Conservation (phyloP, 2,888 invertebrate genomes). For the Corbicula japonica region DNA sequence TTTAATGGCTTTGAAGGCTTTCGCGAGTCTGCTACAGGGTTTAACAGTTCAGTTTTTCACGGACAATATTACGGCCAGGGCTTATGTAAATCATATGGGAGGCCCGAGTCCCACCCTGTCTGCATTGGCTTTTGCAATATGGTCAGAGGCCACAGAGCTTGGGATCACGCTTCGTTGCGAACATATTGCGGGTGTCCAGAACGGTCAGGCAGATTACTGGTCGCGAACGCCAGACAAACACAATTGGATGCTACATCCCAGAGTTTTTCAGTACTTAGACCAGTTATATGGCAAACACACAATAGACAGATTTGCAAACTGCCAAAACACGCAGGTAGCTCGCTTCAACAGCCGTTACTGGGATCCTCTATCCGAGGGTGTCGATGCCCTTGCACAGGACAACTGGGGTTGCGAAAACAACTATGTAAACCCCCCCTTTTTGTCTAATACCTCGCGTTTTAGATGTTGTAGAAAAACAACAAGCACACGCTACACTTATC, state of each 20-base stretch:
- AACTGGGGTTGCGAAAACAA: conserved; percentile 25
- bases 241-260: conserved; percentile 23
- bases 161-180: not conserved
- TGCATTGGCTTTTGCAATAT: conserved; percentile 24
- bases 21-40: too few relatives aligned
- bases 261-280: conserved; percentile 3
- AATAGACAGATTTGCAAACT: not conserved
- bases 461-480: conserved; percentile 1
- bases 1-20: too few relatives aligned
- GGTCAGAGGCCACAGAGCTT: conserved; percentile 20
- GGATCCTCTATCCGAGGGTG: conserved; percentile 12
- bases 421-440: conserved; percentile 36
- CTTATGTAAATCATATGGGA: too few relatives aligned
- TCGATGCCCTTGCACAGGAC: conserved; percentile 21
- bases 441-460: conserved; percentile 19
- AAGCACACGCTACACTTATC: too few relatives aligned
- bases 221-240: conserved; percentile 22
- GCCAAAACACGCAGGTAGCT: not conserved
- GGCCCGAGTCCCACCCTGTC: conserved; percentile 11
- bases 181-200: conserved; percentile 15
- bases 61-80: too few relatives aligned
- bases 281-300: conserved; percentile 24
- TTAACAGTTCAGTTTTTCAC: too few relatives aligned
- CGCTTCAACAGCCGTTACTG: too few relatives aligned
- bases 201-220: conserved; percentile 22